Conservation (phyloP, 2,797 vertebrate species). For the Thunnus albacares region DNA sequence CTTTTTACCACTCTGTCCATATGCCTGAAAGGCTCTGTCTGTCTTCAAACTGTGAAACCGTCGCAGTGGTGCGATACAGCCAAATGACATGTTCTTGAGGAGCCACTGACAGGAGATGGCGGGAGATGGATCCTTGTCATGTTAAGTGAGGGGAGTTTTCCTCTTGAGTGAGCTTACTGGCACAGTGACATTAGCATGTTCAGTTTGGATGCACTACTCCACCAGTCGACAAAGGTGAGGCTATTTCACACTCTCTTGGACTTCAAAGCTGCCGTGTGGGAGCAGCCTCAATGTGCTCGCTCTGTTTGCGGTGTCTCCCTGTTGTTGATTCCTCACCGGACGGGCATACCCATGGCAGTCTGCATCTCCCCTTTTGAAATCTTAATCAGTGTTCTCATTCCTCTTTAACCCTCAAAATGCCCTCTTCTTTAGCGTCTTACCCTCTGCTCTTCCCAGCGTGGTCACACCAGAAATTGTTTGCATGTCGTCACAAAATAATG, state of each 20-base stretch:
- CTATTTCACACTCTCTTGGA: slow-evolving; percentile 67
- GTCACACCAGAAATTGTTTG: background rate
- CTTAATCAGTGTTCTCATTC: slow-evolving; percentile 5
- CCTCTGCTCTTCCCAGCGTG: background rate
- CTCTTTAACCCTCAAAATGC: background rate
- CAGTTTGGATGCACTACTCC: slow-evolving; percentile 8
- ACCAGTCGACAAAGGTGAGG: slow-evolving; percentile 41
- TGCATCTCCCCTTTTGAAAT: slow-evolving; percentile 19
- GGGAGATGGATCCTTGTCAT: slow-evolving; percentile 34
- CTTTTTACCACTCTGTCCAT: slow-evolving; percentile 36
- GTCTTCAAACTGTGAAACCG: slow-evolving; percentile 23
- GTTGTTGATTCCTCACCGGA: slow-evolving; percentile 33
- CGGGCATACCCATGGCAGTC: background rate
- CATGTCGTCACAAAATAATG: background rate
- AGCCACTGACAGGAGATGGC: slow-evolving; percentile 40
- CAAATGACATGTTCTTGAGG: slow-evolving; percentile 25
- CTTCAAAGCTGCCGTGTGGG: slow-evolving; percentile 38
- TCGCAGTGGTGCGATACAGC: background rate
- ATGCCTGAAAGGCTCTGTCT: slow-evolving; percentile 24
- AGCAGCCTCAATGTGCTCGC: slow-evolving; percentile 31
- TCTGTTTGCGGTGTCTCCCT: slow-evolving; percentile 5
- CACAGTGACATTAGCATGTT: slow-evolving; percentile 48
- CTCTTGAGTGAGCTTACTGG: slow-evolving; percentile 21
- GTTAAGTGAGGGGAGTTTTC: slow-evolving; percentile 39
- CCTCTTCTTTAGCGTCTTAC: background rate